Conservation (phyloP, 2,797 vertebrate genomes). For the Clarias platycephalus region DNA sequence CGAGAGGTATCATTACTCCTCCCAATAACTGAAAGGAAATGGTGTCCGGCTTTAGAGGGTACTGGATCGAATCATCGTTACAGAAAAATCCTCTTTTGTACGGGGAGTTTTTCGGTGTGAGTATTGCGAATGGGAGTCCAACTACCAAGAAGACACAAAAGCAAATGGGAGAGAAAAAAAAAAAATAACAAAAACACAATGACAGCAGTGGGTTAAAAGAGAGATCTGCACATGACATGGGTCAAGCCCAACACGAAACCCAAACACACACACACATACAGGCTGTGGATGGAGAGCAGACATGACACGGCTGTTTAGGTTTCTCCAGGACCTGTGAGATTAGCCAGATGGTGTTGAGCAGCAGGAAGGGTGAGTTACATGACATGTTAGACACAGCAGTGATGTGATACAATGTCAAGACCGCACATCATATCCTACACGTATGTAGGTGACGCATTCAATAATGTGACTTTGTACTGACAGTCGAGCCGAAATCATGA, state of each 20-base stretch:
- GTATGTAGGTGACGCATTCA: background rate
- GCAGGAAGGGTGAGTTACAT: background rate
- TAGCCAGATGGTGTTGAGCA: constrained; percentile 1
- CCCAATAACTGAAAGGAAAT: constrained; percentile 95
- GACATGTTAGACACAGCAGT: background rate
- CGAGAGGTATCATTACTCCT: constrained; percentile 91
- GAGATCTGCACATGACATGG: background rate
- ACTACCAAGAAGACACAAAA: constrained; percentile 77
- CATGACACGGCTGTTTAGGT: background rate
- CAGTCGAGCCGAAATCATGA: background rate
- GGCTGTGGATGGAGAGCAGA: constrained; percentile 25
- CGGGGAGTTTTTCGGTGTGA: constrained; percentile 82
- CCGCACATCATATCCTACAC: background rate
- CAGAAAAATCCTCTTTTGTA: constrained; percentile 97
- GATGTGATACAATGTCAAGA: background rate
- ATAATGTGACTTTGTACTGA: background rate
- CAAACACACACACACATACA: background rate
- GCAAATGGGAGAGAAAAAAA: constrained; percentile 77
- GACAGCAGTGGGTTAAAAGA: constrained; percentile 48
- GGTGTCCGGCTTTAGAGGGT: constrained; percentile 95
- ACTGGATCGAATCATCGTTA: constrained; percentile 96
- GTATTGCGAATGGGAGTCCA: constrained; percentile 96
- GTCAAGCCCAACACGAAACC: background rate
- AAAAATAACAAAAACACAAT: background rate
- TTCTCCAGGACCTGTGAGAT: constrained; percentile 5